Evolutionary conservation across 2,888 invertebrate genomes (phyloP).

Genomic region (Nomada fabriciana): DNA sequence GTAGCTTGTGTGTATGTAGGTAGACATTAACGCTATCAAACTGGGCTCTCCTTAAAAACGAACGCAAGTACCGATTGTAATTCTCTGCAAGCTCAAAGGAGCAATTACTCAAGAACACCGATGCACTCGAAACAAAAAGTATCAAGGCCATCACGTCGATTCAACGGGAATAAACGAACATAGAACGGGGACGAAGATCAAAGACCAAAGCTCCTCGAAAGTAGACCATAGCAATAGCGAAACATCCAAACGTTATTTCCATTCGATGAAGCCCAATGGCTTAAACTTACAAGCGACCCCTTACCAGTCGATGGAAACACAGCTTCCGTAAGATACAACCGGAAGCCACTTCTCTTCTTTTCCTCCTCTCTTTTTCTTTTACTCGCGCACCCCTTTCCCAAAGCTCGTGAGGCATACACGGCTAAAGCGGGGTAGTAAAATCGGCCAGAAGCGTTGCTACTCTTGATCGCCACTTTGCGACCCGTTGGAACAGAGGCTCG

Average conservation of each 20-base stretch:
- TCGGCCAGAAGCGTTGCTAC: constrained; percentile 28
- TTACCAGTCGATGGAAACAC: constrained; percentile 18
- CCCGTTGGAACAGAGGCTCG: background rate
- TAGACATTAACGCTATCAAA: constrained; percentile 1
- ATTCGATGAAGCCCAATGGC: constrained; percentile 29
- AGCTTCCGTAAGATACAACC: constrained; percentile 7
- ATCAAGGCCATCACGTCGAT: no score
- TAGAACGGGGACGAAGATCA: background rate
- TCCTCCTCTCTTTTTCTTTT: background rate
- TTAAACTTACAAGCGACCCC: background rate
- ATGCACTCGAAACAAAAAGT: no score
- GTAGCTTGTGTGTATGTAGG: background rate
- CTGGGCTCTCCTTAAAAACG: background rate
- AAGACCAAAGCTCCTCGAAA: background rate
- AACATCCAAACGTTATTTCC: constrained; percentile 29
- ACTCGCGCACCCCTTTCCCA: background rate
- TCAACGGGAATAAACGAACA: no score
- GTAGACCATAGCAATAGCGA: background rate
- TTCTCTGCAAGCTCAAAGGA: no score
- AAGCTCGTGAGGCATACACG: constrained; percentile 37
- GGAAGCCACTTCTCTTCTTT: background rate
- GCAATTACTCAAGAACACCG: no score
- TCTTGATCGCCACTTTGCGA: constrained; percentile 52
- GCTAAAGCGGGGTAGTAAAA: constrained; percentile 43
- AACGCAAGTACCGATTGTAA: background rate